A percentile compares a stretch with the other conserved stretches of the same genome.
phyloP scores from a whole-genome alignment of 2,888 invertebrate species.

The Chrysotoxum bicinctum region DNA sequence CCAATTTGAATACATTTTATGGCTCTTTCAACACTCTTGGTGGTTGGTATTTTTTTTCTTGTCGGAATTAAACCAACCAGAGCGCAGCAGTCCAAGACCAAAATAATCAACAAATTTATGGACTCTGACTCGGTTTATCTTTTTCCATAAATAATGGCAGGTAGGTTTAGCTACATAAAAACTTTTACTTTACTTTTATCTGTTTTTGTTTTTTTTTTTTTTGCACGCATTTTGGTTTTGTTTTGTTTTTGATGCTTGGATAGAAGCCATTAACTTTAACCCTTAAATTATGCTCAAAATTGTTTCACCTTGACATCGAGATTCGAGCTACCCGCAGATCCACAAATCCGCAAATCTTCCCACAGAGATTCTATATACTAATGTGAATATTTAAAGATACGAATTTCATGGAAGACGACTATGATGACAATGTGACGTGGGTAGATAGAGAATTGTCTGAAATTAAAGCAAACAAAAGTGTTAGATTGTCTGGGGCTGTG shows the following conservation, averaged over 20 bases:
- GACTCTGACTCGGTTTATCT: neutral
- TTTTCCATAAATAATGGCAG: neutral
- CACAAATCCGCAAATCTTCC: neutral
- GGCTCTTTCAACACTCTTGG: conserved; percentile 32
- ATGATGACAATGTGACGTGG: neutral
- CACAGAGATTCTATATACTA: neutral
- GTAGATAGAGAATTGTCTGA: conserved; percentile 3
- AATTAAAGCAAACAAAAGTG: conserved; percentile 20
- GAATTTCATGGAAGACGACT: neutral
- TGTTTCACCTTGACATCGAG: conserved; percentile 11
- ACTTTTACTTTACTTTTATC: conserved; percentile 22
- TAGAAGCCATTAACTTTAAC: neutral
- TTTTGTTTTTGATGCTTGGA: neutral
- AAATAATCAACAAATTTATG: conserved; percentile 30
- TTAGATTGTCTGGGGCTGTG: conserved; percentile 6
- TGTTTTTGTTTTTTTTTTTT: conserved; percentile 13
- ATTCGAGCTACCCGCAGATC: neutral
- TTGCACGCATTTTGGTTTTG: neutral
- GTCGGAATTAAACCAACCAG: neutral
- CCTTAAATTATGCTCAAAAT: conserved; percentile 3
- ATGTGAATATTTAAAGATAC: neutral
- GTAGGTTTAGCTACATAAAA: neutral
- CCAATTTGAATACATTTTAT: conserved; percentile 47
- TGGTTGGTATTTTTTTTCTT: neutral
- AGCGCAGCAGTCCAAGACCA: conserved; percentile 17